These are phyloP conservation scores for Agriopis leucophaearia DNA, from an alignment of 2,888 invertebrate genomes.

Conservation along the genomic window DNA sequence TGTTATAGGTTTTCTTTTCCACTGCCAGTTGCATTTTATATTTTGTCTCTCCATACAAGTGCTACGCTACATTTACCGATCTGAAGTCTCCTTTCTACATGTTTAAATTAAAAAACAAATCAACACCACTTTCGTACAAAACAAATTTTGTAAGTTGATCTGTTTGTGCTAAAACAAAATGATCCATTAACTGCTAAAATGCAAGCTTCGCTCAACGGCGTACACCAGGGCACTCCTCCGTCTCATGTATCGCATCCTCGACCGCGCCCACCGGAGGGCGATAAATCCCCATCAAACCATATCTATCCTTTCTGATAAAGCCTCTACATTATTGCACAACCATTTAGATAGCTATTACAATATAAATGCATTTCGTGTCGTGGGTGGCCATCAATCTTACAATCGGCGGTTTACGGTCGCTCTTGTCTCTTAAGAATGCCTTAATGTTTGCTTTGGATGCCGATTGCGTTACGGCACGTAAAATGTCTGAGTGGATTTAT, in stretches of 20 bases:
- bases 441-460: slow-evolving; percentile 54
- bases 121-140: background rate
- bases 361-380: slow-evolving; percentile 78
- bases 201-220: slow-evolving; percentile 24
- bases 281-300: slow-evolving; percentile 79
- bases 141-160: slow-evolving; percentile 42
- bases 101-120: too few species aligned
- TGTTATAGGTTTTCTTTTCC: too few species aligned
- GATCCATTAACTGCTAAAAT: slow-evolving; percentile 70
- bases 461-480: slow-evolving; percentile 41
- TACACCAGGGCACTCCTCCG: slow-evolving; percentile 73
- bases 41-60: too few species aligned
- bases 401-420: slow-evolving; percentile 55
- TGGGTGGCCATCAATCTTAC: slow-evolving; percentile 72
- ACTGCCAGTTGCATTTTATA: too few species aligned
- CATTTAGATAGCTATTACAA: slow-evolving; percentile 80
- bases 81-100: background rate
- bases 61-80: too few species aligned
- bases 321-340: slow-evolving; percentile 73
- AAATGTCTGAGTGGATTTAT: slow-evolving; percentile 42
- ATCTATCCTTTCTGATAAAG: slow-evolving; percentile 80
- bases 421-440: slow-evolving; percentile 55
- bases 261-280: slow-evolving; percentile 69
- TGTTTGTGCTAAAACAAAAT: slow-evolving; percentile 62
- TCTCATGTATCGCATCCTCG: slow-evolving; percentile 74